Evolutionary conservation across 2,113 vertebrate species (phyloP).

Genomic region (Alethe diademata): DNA sequence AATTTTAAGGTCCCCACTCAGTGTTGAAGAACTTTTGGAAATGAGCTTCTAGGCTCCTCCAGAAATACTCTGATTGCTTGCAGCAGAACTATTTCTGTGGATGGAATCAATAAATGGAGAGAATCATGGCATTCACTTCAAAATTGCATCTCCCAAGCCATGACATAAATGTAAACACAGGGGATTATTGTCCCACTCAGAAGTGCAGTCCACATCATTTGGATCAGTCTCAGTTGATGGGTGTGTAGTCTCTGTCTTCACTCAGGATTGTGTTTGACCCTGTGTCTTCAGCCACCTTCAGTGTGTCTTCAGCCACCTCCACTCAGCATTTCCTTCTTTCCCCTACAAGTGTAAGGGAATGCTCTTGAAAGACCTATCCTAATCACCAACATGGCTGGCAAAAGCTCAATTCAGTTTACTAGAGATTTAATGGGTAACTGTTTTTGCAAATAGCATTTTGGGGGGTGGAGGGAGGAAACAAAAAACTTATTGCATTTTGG

Average conservation of each 20-base stretch:
- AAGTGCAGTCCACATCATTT: neutral
- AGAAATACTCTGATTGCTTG: neutral
- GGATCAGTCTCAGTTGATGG: neutral
- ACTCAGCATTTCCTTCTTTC: neutral
- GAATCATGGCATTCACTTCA: neutral
- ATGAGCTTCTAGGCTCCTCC: neutral
- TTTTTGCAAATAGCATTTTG: neutral
- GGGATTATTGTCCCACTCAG: neutral
- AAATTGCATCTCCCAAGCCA: neutral
- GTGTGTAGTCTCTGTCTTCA: neutral
- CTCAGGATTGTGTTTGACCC: neutral
- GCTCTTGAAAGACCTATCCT: neutral
- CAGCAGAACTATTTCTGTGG: neutral
- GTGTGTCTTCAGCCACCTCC: neutral
- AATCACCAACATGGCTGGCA: neutral
- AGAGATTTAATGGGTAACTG: neutral
- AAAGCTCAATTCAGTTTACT: neutral
- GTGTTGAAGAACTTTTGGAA: neutral
- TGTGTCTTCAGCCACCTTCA: neutral
- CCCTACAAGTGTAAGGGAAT: neutral
- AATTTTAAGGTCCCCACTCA: neutral
- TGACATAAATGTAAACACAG: neutral
- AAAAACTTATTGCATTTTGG: neutral
- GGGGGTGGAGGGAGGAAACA: accelerated
- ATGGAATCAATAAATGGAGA: neutral